Percentiles rank a stretch among this genome's conserved stretches.
These are phyloP conservation scores for Hemiscyllium ocellatum DNA, from an alignment of 2,113 vertebrate genomes.

Conservation along the genomic window DNA sequence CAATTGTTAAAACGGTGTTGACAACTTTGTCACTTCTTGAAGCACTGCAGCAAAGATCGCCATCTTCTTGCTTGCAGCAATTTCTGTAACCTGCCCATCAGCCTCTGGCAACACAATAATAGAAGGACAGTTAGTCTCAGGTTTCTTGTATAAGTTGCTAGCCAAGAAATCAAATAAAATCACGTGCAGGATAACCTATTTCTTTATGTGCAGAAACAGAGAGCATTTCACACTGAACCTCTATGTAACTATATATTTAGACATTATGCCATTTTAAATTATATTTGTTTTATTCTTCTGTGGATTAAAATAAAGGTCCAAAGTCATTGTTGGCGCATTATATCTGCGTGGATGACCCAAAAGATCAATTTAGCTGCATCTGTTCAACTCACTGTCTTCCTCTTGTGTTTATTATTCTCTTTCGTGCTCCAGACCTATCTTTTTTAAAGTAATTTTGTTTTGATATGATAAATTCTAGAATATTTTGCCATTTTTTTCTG, in stretches of 20 bases:
- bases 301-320: neutral
- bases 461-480: neutral
- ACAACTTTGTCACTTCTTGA: neutral
- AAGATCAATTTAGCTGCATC: neutral
- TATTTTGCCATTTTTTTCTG: neutral
- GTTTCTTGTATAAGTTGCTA: neutral
- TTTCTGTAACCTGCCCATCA: neutral
- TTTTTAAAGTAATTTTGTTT: neutral
- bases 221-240: neutral
- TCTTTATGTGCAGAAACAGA: neutral
- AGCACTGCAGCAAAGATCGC: neutral
- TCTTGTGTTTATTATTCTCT: neutral
- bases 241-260: neutral
- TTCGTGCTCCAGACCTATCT: neutral
- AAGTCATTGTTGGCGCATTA: neutral
- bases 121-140: neutral
- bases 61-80: neutral
- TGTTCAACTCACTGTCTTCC: neutral
- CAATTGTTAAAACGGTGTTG: neutral
- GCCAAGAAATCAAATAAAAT: neutral
- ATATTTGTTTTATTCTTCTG: neutral
- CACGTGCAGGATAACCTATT: neutral
- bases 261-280: neutral
- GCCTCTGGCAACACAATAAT: neutral
- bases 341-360: neutral